These are phyloP conservation scores for Euproctis similis DNA, from an alignment of 2,888 invertebrate genomes.

Conservation along the genomic window DNA sequence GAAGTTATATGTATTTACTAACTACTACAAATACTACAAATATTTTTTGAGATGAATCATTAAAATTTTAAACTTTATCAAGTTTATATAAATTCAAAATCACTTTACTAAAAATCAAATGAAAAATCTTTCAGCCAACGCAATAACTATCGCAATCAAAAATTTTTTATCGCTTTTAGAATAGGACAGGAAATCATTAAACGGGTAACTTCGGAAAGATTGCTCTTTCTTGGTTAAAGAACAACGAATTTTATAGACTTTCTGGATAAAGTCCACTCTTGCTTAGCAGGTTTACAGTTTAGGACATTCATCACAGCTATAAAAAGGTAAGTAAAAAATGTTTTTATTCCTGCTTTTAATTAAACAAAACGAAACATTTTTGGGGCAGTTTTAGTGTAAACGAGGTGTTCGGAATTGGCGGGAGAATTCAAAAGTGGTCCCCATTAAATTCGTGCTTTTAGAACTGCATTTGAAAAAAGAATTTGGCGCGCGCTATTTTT, in stretches of 20 bases:
- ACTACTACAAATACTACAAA: no score
- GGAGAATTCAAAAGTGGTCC: constrained; percentile 16
- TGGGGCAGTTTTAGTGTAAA: constrained; percentile 53
- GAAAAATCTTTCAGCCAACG: constrained; percentile 23
- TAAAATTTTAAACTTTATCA: no score
- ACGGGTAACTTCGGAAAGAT: constrained; percentile 47
- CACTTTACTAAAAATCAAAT: constrained; percentile 6
- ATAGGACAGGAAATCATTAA: constrained; percentile 65
- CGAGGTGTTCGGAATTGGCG: constrained; percentile 35
- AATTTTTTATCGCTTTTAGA: constrained; percentile 55
- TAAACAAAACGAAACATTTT: constrained; percentile 58
- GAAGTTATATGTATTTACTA: no score
- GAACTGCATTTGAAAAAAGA: constrained; percentile 6
- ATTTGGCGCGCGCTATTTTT: no score
- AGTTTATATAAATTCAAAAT: constrained; percentile 2
- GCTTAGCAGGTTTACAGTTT: constrained; percentile 21
- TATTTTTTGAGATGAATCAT: no score
- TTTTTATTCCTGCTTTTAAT: constrained; percentile 73
- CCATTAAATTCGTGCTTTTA: constrained; percentile 14
- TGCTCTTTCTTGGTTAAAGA: constrained; percentile 11
- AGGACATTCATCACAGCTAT: constrained; percentile 63
- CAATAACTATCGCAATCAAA: constrained; percentile 43
- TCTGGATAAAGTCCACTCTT: constrained; percentile 24
- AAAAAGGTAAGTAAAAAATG: constrained; percentile 53
- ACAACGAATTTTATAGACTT: constrained; percentile 4